Conservation (phyloP, 2,113 vertebrate genomes). For the Gadus chalcogrammus region DNA sequence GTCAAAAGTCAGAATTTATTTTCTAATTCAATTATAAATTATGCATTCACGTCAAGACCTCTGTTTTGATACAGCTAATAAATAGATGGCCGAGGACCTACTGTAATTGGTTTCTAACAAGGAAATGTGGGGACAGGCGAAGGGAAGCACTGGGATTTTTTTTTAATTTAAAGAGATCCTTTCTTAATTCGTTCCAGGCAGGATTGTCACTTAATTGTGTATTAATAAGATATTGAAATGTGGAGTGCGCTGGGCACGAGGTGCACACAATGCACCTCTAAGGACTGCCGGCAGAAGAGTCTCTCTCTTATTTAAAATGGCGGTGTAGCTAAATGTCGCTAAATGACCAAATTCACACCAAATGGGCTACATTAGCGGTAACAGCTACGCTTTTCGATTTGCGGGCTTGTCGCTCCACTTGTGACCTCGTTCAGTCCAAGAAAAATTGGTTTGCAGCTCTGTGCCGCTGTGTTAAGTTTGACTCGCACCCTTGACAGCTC, state of each 20-base stretch:
- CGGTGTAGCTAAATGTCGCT: constrained; percentile 60
- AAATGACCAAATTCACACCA: constrained; percentile 65
- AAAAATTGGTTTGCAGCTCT: neutral
- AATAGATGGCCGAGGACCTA: constrained; percentile 64
- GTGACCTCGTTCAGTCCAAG: constrained; percentile 23
- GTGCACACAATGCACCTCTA: constrained; percentile 45
- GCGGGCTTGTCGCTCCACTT: constrained; percentile 38
- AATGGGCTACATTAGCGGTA: constrained; percentile 61
- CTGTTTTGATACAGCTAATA: constrained; percentile 73
- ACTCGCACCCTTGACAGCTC: constrained; percentile 50
- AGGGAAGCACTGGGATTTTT: constrained; percentile 54
- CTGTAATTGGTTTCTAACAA: constrained; percentile 74
- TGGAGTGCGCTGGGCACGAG: constrained; percentile 55
- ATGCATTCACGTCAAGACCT: constrained; percentile 73
- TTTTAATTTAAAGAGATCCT: constrained; percentile 68
- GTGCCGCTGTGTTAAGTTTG: constrained; percentile 53
- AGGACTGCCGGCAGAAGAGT: constrained; percentile 45
- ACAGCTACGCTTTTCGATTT: constrained; percentile 22
- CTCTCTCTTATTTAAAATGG: constrained; percentile 43
- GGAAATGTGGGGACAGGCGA: constrained; percentile 57
- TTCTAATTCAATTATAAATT: constrained; percentile 59
- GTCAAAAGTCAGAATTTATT: constrained; percentile 55
- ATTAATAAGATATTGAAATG: constrained; percentile 73
- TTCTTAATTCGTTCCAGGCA: constrained; percentile 54
- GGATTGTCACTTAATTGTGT: constrained; percentile 68